phyloP scores from a whole-genome alignment of 2,888 invertebrate genomes.

The Horisme vitalbata region DNA sequence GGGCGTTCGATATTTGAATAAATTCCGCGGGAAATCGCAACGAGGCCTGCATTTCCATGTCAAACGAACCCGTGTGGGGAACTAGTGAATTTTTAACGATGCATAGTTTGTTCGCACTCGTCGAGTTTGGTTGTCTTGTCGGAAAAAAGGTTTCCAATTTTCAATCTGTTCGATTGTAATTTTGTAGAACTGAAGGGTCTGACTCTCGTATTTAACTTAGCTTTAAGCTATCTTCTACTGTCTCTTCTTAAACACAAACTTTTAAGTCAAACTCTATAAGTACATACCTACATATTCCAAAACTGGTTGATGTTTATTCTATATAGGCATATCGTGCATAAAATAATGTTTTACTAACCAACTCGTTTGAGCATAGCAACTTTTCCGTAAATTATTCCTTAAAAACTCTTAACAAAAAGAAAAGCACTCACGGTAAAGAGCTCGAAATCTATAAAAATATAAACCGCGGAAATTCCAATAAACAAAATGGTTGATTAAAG shows the following conservation, averaged over 20 bases:
- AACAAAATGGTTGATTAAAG: constrained; percentile 44
- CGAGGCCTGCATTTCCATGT: constrained; percentile 74
- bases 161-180: constrained; percentile 2
- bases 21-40: constrained; percentile 60
- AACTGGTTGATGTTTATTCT: too few species aligned
- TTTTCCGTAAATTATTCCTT: constrained; percentile 1
- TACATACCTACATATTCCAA: too few species aligned
- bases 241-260: too few species aligned
- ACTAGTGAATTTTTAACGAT: constrained; percentile 71
- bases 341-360: too few species aligned
- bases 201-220: too few species aligned
- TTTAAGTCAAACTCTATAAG: too few species aligned
- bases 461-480: constrained; percentile 33
- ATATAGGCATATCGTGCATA: too few species aligned
- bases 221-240: too few species aligned
- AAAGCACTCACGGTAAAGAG: constrained; percentile 4
- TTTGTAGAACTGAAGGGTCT: too few species aligned
- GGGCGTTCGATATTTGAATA: constrained; percentile 57
- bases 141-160: constrained; percentile 15
- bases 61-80: constrained; percentile 61
- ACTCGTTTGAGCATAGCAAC: too few species aligned
- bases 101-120: constrained; percentile 33
- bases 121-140: constrained; percentile 16
- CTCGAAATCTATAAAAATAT: constrained; percentile 18
- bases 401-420: background rate